These are phyloP conservation scores for Lasius fuliginosus DNA, from an alignment of 2,888 invertebrate species.

Conservation along the genomic window DNA sequence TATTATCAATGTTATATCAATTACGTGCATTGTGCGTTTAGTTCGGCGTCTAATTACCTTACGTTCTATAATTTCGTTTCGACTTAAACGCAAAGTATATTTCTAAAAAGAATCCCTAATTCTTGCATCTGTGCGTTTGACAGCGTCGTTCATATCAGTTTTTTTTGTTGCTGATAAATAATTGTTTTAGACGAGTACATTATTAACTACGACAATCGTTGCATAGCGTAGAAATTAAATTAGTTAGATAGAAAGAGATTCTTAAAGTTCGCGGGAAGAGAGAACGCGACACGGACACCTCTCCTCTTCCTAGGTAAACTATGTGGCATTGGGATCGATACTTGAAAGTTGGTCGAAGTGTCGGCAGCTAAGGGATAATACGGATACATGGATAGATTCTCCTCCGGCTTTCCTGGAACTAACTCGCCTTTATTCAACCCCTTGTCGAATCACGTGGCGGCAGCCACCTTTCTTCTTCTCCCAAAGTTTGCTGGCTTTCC, in stretches of 20 bases:
- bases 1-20: conserved; percentile 75
- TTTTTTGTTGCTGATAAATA: background rate
- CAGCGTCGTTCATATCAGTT: background rate
- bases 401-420: conserved; percentile 54
- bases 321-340: conserved; percentile 70
- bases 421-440: conserved; percentile 65
- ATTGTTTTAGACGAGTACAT: background rate
- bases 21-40: conserved; percentile 52
- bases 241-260: conserved; percentile 45
- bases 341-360: conserved; percentile 72
- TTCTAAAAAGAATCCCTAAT: background rate
- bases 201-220: conserved; percentile 18
- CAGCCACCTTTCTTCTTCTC: conserved; percentile 60
- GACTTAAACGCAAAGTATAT: background rate
- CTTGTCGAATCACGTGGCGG: conserved; percentile 70
- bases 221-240: conserved; percentile 41
- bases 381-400: conserved; percentile 68
- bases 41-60: conserved; percentile 66
- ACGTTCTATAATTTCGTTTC: conserved; percentile 31
- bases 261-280: conserved; percentile 54
- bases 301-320: conserved; percentile 59
- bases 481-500: conserved; percentile 67
- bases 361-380: conserved; percentile 73
- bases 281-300: conserved; percentile 30
- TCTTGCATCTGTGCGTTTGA: background rate